Base-by-base conservation (phyloP, 2,888 invertebrate genomes). In the Caenorhabditis angaria region DNA sequence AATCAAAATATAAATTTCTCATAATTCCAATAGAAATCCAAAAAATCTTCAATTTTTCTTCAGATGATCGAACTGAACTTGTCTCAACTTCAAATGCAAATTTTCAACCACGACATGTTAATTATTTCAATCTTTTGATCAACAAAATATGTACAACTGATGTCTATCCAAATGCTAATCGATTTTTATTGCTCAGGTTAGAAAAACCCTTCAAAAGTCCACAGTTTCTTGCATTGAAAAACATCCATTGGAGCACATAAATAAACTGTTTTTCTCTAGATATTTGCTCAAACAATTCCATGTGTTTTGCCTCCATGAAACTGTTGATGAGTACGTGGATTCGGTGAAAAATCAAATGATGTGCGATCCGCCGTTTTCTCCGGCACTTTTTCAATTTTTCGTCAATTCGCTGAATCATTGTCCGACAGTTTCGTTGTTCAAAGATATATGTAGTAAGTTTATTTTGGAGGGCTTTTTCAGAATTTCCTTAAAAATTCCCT, bases 271-370 rank as follows among this genome's bases (percentile, higher is more conserved):
- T 54, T 28, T 27, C 58, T 77, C 32, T 54, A 78, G 78, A 20
- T 76, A 71, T 35, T 61, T 77, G 0, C 58, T 77, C 18, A 80
- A 80, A 51, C 82, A 82, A 64, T 76, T 80, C 29, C 80, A 80
- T 59, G 63, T 74, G 0, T 82, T 77, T 55, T 80, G 80, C 48
- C 71, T 77, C 0, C 68, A 65, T 53, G 65, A 61, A 29, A 66
- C 75, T 5, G 59, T 60, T 8, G 80, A 82, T 55, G 27, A 63
- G 0, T 77, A 80, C 29, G 58, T 77, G n/a, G 62, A 73, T 20
- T 59, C 65, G 2, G 62, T 76, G 54, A 82, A 78, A 41, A 57
- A 47, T 25, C 64, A 61, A n/a, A 59, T 78, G 28, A 75, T 70
- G 63, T 24, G 69, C 5, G 62, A 71, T 20, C 70, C 80, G 1